Conservation (phyloP, 30 jellyfish, hydroid and myxozoan genomes). For the Turritopsis rubra region DNA sequence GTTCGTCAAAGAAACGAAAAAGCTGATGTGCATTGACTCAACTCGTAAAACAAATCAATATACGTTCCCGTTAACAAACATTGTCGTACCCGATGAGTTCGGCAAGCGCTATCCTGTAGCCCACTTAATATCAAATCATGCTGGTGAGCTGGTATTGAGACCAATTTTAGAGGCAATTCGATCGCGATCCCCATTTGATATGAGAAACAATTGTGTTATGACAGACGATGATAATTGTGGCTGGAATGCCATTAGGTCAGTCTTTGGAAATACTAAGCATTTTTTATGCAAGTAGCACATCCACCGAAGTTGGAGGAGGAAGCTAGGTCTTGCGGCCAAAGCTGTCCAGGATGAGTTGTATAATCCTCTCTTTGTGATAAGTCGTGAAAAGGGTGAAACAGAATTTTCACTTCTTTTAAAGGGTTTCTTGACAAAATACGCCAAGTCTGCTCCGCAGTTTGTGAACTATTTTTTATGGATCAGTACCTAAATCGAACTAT, state of each 20-base stretch:
- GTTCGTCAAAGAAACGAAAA: slow-evolving; percentile 1
- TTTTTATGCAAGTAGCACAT: slow-evolving; percentile 9
- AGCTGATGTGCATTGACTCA: neutral
- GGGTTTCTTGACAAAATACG: slow-evolving; percentile 1
- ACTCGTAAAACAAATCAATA: neutral
- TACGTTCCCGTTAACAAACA: neutral
- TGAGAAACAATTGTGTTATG: neutral
- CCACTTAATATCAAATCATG: neutral
- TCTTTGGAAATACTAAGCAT: neutral
- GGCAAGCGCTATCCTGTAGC: neutral
- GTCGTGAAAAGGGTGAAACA: slow-evolving; percentile 5
- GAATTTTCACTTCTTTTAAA: slow-evolving; percentile 4
- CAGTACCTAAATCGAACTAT: slow-evolving; percentile 22
- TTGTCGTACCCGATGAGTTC: neutral
- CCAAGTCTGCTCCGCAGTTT: slow-evolving; percentile 12
- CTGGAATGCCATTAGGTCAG: neutral
- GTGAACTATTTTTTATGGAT: slow-evolving; percentile 6
- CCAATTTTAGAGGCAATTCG: neutral
- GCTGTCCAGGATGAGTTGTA: slow-evolving; percentile 21
- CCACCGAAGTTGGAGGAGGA: slow-evolving; percentile 18
- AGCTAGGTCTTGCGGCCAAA: slow-evolving; percentile 16
- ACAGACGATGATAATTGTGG: slow-evolving; percentile 8
- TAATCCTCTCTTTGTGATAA: slow-evolving; percentile 24
- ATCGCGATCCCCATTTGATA: neutral
- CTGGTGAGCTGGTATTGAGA: neutral